These are phyloP conservation scores for Diarsia rubi DNA, from an alignment of 2,888 invertebrate species.

Conservation along the genomic window DNA sequence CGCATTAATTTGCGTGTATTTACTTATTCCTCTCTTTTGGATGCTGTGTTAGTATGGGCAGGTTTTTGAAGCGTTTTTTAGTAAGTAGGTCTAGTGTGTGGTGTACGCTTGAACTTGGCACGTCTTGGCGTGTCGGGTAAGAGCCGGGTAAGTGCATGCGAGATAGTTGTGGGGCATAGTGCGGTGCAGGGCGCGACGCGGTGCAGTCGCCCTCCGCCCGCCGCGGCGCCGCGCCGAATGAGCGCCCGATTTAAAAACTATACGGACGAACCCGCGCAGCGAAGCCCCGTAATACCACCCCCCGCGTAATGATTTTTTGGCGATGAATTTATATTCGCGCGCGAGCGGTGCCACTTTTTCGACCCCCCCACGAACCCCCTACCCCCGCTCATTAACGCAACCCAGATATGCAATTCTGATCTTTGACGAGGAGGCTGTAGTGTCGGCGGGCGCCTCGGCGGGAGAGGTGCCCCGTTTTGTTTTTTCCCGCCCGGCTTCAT, in stretches of 20 bases:
- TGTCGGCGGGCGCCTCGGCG: conserved; percentile 90
- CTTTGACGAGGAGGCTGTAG: conserved; percentile 92
- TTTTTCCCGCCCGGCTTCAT: conserved; percentile 91
- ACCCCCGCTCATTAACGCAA: conserved; percentile 92
- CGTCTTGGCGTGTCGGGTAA: conserved; percentile 35
- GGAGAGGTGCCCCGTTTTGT: conserved; percentile 90
- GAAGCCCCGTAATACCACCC: conserved; percentile 93
- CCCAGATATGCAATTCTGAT: conserved; percentile 93
- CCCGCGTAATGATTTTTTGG: conserved; percentile 97
- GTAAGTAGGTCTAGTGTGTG: neutral
- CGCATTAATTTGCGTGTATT: conserved; percentile 76
- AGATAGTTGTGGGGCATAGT: conserved; percentile 77
- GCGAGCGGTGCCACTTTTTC: conserved; percentile 92
- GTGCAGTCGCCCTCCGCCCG: conserved; percentile 83
- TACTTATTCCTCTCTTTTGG: conserved; percentile 64
- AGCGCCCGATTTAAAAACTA: conserved; percentile 91
- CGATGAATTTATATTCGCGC: conserved; percentile 94
- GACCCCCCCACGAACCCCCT: conserved; percentile 86
- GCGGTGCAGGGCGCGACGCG: conserved; percentile 72
- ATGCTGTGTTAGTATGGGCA: conserved; percentile 20
- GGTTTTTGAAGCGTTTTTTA: neutral
- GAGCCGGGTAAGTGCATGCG: conserved; percentile 79
- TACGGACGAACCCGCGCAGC: conserved; percentile 89
- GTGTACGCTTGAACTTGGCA: conserved; percentile 55
- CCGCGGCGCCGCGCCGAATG: conserved; percentile 89